Evolutionary conservation across 2,888 invertebrate genomes (phyloP).

Genomic region (Matsumyia berberina): DNA sequence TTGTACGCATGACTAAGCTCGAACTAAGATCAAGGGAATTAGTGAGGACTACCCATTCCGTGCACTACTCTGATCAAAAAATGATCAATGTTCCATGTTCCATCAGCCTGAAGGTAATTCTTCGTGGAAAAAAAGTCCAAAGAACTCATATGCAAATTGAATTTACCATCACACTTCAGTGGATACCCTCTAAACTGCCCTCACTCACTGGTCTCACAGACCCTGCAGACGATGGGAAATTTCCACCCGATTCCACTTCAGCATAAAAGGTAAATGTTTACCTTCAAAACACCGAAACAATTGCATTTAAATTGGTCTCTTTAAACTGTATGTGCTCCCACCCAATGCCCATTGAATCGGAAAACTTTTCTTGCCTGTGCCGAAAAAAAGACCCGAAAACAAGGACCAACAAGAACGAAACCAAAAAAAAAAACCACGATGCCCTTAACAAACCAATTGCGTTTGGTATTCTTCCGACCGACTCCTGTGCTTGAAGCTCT

Average conservation of each 20-base stretch:
- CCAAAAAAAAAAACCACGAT: conserved; percentile 24
- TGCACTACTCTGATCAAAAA: no score
- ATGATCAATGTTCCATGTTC: background rate
- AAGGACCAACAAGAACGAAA: background rate
- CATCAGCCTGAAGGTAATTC: background rate
- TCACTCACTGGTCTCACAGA: background rate
- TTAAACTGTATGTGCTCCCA: conserved; percentile 38
- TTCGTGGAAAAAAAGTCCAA: background rate
- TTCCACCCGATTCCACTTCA: conserved; percentile 34
- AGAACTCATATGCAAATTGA: background rate
- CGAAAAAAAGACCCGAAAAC: conserved; percentile 6
- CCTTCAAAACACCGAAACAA: conserved; percentile 59
- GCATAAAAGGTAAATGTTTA: conserved; percentile 55
- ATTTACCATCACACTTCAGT: background rate
- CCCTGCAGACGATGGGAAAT: conserved; percentile 12
- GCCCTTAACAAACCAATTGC: conserved; percentile 69
- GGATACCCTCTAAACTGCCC: background rate
- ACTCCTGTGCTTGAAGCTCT: conserved; percentile 38
- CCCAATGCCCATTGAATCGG: conserved; percentile 43
- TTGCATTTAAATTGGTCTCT: conserved; percentile 68
- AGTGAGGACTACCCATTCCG: no score
- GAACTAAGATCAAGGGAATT: no score
- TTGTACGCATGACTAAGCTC: no score
- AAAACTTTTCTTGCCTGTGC: conserved; percentile 52
- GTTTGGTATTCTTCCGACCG: conserved; percentile 51